Conservation (phyloP, 2,797 vertebrate species). For the Brachyalestes nurse region DNA sequence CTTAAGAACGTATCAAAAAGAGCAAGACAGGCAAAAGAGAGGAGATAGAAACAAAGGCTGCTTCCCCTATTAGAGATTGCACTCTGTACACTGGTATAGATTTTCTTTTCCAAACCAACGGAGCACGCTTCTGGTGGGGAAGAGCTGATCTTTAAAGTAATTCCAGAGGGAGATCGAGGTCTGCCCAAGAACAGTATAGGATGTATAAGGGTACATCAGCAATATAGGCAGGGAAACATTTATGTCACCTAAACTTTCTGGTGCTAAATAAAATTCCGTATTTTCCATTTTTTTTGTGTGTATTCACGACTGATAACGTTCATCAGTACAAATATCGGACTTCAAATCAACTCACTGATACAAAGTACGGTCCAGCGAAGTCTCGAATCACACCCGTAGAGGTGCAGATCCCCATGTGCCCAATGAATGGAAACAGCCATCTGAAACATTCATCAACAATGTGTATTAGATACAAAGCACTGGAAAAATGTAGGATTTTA, state of each 20-base stretch:
- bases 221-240: neutral
- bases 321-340: neutral
- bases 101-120: slow-evolving; percentile 34
- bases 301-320: neutral
- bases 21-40: neutral
- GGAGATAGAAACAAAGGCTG: slow-evolving; percentile 1
- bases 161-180: slow-evolving; percentile 11
- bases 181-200: neutral
- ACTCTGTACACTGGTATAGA: slow-evolving; percentile 24
- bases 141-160: slow-evolving; percentile 38
- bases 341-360: slow-evolving; percentile 85
- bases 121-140: slow-evolving; percentile 5
- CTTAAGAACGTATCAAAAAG: slow-evolving; percentile 16
- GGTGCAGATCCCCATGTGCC: slow-evolving; percentile 98
- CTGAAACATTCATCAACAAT: slow-evolving; percentile 67
- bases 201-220: neutral
- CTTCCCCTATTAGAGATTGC: slow-evolving; percentile 22
- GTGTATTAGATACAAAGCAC: neutral
- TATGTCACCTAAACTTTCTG: no score
- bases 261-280: no score
- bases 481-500: neutral
- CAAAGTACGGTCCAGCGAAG: slow-evolving; percentile 96
- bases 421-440: slow-evolving; percentile 95
- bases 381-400: slow-evolving; percentile 93
- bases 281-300: no score